Base-by-base conservation (phyloP, 2,888 invertebrate species). In the Drosophila lacicola region DNA sequence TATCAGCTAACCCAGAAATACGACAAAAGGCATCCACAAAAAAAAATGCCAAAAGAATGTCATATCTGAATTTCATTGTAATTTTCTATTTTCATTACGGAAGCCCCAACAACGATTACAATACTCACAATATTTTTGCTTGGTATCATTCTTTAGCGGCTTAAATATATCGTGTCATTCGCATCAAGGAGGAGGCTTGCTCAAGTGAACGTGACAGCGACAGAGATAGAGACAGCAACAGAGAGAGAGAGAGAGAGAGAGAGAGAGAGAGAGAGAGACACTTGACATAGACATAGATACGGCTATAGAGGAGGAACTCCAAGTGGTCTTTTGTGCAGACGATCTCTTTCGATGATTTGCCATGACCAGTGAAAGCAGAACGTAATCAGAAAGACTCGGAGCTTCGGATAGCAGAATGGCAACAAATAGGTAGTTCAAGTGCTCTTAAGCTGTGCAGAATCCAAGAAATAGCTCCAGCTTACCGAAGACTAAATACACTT, bases 21-120 rank as follows among this genome's bases (percentile, higher is more conserved):
- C 11, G 14, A 10, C 42, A 54, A 55, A 55, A 51, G 17, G 41
- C 25, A 34, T 33, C 17, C 47, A 60, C 19, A 10, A 29, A 44
- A 44, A 57, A 45, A 17, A 44, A n/a, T 19, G 42, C 55, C 45
- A 51, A 56, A 72, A 41, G 37, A 65, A 58, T 70, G 69, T 55
- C 62, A 62, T 53, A 50, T 61, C 41, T 29, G 49, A 61, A 54
- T 69, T 61, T 72, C 68, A 75, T 65, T 76, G 61, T 54, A 66
- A 68, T 81, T 85, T 88, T 70, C 76, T 85, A 85, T 88, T 83
- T 89, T 79, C 90, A 85, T 89, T 89, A 72, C 66, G 69, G 65
- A 65, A 74, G 53, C 46, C 17, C 13, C 33, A 17, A 45, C 47
- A 53, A 46, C 44, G 19, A 46, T 80, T 56, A 63, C 81, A 88